These are phyloP conservation scores for Eristalinus aeneus DNA, from an alignment of 2,888 invertebrate species.

Conservation along the genomic window DNA sequence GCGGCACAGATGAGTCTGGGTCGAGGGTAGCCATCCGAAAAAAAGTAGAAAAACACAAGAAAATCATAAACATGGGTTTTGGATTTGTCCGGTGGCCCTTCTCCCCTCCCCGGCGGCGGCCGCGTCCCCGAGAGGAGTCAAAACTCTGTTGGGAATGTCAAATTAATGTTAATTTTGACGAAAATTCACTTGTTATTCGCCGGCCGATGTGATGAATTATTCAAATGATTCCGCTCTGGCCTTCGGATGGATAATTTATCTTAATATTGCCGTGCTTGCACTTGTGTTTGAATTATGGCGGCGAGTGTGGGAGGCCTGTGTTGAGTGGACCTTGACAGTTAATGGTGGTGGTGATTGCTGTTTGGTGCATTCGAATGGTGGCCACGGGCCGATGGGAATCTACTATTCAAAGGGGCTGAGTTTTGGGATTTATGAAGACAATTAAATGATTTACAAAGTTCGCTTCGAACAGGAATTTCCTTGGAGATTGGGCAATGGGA, in stretches of 20 bases:
- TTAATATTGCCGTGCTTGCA: neutral
- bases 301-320: neutral
- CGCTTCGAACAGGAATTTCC: no score
- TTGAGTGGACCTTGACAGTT: neutral
- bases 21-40: conserved; percentile 44
- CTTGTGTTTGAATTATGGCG: neutral
- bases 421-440: neutral
- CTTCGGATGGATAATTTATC: neutral
- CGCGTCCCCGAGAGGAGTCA: conserved; percentile 15
- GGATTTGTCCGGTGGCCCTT: conserved; percentile 19
- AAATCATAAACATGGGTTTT: conserved; percentile 41
- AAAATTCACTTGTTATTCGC: conserved; percentile 55
- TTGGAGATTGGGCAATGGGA: no score
- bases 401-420: neutral
- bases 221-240: conserved; percentile 26
- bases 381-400: neutral
- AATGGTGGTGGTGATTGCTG: neutral
- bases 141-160: conserved; percentile 50
- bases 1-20: conserved; percentile 4
- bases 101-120: neutral
- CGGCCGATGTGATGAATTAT: conserved; percentile 57
- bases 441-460: neutral
- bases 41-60: neutral
- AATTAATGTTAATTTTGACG: conserved; percentile 68
- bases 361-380: neutral